Evolutionary conservation across 2,888 invertebrate species (phyloP).

Genomic region (Scotopteryx bipunctaria): DNA sequence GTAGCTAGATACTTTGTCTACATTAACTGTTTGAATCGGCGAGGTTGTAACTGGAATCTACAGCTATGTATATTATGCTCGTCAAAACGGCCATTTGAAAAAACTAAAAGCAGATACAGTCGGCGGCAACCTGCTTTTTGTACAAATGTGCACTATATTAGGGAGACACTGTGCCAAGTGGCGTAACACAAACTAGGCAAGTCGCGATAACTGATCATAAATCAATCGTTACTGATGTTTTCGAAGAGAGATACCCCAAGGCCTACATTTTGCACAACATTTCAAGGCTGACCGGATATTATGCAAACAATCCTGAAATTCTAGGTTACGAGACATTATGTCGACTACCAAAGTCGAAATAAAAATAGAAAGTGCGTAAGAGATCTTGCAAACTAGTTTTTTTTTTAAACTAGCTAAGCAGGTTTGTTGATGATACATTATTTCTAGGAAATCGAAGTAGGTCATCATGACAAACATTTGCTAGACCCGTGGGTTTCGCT

Average conservation of each 20-base stretch:
- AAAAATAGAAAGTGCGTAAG: slow-evolving; percentile 13
- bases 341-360: neutral
- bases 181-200: slow-evolving; percentile 26
- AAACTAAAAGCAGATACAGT: neutral
- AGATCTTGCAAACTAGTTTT: slow-evolving; percentile 8
- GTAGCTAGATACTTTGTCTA: too few relatives aligned
- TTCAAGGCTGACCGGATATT: slow-evolving; percentile 10
- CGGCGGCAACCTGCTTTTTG: neutral
- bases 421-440: slow-evolving; percentile 9
- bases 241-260: neutral
- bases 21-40: too few relatives aligned
- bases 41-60: too few relatives aligned
- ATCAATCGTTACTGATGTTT: slow-evolving; percentile 13
- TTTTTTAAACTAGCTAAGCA: neutral
- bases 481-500: too few relatives aligned
- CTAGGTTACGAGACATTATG: neutral
- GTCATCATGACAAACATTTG: neutral
- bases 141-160: slow-evolving; percentile 10
- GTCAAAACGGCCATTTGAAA: neutral
- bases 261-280: slow-evolving; percentile 6
- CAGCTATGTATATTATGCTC: too few relatives aligned
- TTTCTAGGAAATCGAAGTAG: slow-evolving; percentile 1
- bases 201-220: slow-evolving; percentile 20
- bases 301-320: neutral
- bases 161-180: slow-evolving; percentile 32